These are phyloP conservation scores for Amblyopsis hoosieri DNA, from an alignment of 2,797 vertebrate species.

Conservation along the genomic window DNA sequence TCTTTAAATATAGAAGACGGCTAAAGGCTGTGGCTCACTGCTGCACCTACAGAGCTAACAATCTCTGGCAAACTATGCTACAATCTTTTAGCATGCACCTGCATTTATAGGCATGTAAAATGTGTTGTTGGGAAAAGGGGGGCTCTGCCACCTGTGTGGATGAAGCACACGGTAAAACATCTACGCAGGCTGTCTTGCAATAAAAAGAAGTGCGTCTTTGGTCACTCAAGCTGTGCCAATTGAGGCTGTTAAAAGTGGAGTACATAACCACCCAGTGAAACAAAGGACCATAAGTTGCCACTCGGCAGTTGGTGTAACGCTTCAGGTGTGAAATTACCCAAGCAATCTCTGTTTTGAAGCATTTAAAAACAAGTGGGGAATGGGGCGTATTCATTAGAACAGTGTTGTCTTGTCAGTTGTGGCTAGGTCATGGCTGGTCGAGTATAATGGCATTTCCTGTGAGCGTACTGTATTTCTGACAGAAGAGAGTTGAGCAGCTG, in stretches of 20 bases:
- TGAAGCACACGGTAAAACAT: slow-evolving; percentile 41
- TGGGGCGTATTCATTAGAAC: slow-evolving; percentile 25
- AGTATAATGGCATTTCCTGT: slow-evolving; percentile 19
- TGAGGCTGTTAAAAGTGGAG: slow-evolving; percentile 41
- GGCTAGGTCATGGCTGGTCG: slow-evolving; percentile 12
- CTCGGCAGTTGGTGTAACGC: slow-evolving; percentile 54
- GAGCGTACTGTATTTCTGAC: slow-evolving; percentile 4
- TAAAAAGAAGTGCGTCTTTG: slow-evolving; percentile 31
- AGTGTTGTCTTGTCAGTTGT: slow-evolving; percentile 30
- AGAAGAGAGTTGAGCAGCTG: slow-evolving; percentile 23
- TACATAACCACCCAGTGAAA: slow-evolving; percentile 55
- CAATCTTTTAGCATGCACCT: slow-evolving; percentile 46
- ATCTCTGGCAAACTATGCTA: slow-evolving; percentile 27
- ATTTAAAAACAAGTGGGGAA: slow-evolving; percentile 18
- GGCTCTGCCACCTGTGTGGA: slow-evolving; percentile 54
- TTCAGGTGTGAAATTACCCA: slow-evolving; percentile 72
- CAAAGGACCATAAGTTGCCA: slow-evolving; percentile 61
- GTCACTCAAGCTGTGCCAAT: slow-evolving; percentile 50
- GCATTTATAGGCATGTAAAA: slow-evolving; percentile 52
- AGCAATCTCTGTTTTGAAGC: slow-evolving; percentile 50
- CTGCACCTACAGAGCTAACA: not conserved
- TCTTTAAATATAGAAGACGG: slow-evolving; percentile 50
- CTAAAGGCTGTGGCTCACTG: slow-evolving; percentile 22
- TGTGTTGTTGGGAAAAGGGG: slow-evolving; percentile 25
- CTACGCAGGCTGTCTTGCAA: slow-evolving; percentile 43